Percentiles rank a stretch among this genome's conserved stretches.
Evolutionary conservation across 2,888 invertebrate species (phyloP).

Genomic region (Petrolisthes cinctipes): DNA sequence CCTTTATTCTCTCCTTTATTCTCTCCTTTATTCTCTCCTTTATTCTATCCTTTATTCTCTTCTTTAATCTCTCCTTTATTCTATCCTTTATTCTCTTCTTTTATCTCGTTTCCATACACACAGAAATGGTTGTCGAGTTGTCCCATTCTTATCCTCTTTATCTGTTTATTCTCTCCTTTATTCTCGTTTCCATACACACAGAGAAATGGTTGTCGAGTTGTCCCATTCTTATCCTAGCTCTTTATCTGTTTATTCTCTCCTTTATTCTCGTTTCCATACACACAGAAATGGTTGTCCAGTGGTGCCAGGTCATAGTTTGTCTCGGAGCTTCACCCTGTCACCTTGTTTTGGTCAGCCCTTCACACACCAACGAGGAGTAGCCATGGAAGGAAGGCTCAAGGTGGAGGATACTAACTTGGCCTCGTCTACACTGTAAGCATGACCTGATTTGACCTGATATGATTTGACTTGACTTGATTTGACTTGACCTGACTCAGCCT

Average conservation of each 20-base stretch:
- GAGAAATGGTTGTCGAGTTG: too few relatives aligned
- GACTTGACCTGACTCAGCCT: too few relatives aligned
- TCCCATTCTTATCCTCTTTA: not conserved
- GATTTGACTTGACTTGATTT: too few relatives aligned
- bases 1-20: too few relatives aligned
- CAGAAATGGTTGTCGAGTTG: conserved; percentile 87
- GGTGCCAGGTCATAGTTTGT: conserved; percentile 89
- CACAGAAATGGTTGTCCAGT: conserved; percentile 88
- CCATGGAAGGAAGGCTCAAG: conserved; percentile 90
- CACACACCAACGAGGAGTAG: conserved; percentile 85
- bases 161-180: not conserved
- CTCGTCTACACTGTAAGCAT: conserved; percentile 87
- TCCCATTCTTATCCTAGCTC: not conserved
- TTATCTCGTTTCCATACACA: conserved; percentile 39
- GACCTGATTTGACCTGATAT: too few relatives aligned
- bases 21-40: not conserved
- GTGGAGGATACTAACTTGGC: conserved; percentile 85
- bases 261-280: not conserved
- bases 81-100: not conserved
- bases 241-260: not conserved
- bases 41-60: not conserved
- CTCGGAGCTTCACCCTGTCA: conserved; percentile 86
- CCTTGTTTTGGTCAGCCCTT: conserved; percentile 71
- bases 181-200: too few relatives aligned
- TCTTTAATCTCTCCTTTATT: not conserved